Conservation (phyloP, 2,113 vertebrate species). For the Hydropotes inermis region DNA sequence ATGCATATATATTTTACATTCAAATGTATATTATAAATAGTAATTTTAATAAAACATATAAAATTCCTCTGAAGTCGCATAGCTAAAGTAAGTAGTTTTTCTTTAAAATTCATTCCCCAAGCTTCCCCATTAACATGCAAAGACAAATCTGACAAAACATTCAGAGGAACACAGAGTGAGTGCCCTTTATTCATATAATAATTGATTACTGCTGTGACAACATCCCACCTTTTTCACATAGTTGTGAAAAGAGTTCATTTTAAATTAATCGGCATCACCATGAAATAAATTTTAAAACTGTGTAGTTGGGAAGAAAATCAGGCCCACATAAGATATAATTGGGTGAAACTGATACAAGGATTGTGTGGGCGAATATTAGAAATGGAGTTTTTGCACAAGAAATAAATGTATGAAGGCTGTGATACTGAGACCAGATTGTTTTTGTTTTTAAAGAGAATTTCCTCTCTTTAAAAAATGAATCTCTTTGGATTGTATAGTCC, state of each 20-base stretch:
- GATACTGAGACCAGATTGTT: not conserved
- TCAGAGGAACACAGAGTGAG: not conserved
- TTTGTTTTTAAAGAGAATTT: not conserved
- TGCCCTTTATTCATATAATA: not conserved
- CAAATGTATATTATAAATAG: not conserved
- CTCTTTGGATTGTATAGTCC: not conserved
- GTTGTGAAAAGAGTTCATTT: slow-evolving; percentile 11
- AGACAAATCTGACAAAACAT: not conserved
- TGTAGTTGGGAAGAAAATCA: not conserved
- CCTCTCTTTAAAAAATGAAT: not conserved
- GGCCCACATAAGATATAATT: not conserved
- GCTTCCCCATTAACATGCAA: not conserved
- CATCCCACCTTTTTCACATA: not conserved
- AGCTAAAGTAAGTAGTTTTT: not conserved
- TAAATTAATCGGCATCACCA: slow-evolving; percentile 17
- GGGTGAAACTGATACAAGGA: not conserved
- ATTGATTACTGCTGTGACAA: slow-evolving; percentile 16
- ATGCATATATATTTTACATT: not conserved
- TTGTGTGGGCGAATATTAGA: not conserved
- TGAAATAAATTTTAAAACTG: not conserved
- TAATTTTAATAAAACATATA: not conserved
- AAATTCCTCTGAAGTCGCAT: not conserved
- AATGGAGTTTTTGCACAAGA: not conserved
- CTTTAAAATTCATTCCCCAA: not conserved
- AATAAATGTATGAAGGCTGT: not conserved